Evolutionary conservation across 2,888 invertebrate genomes (phyloP).

Genomic region (Diogma glabrata): DNA sequence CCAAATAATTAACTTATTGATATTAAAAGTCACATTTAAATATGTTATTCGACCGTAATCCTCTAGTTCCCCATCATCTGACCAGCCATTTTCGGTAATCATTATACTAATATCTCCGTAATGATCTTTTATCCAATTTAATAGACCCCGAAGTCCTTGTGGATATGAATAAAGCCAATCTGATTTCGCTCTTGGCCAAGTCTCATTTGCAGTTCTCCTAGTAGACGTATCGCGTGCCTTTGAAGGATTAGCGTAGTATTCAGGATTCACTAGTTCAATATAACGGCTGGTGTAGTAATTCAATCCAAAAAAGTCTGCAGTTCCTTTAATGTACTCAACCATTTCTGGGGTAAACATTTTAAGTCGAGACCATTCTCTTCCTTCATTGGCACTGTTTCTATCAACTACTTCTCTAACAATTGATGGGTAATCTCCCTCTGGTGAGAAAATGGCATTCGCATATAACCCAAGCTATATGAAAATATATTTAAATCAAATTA

Average conservation of each 20-base stretch:
- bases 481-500: slow-evolving; percentile 22
- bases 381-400: slow-evolving; percentile 27
- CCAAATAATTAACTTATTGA: not conserved
- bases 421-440: slow-evolving; percentile 28
- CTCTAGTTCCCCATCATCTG: slow-evolving; percentile 23
- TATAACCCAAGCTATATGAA: slow-evolving; percentile 24
- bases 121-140: not conserved
- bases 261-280: slow-evolving; percentile 11
- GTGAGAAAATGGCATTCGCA: slow-evolving; percentile 25
- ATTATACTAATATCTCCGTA: not conserved
- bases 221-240: not conserved
- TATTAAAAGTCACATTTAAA: not conserved
- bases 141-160: not conserved
- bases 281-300: slow-evolving; percentile 27
- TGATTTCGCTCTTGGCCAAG: slow-evolving; percentile 2
- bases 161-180: not conserved
- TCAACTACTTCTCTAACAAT: slow-evolving; percentile 26
- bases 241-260: not conserved
- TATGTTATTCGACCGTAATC: not conserved
- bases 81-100: slow-evolving; percentile 3
- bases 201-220: not conserved
- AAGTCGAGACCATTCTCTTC: slow-evolving; percentile 25
- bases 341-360: slow-evolving; percentile 12
- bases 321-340: slow-evolving; percentile 15
- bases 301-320: slow-evolving; percentile 27